Base-by-base conservation (phyloP, 2,888 invertebrate species). In the Folsomia candida region DNA sequence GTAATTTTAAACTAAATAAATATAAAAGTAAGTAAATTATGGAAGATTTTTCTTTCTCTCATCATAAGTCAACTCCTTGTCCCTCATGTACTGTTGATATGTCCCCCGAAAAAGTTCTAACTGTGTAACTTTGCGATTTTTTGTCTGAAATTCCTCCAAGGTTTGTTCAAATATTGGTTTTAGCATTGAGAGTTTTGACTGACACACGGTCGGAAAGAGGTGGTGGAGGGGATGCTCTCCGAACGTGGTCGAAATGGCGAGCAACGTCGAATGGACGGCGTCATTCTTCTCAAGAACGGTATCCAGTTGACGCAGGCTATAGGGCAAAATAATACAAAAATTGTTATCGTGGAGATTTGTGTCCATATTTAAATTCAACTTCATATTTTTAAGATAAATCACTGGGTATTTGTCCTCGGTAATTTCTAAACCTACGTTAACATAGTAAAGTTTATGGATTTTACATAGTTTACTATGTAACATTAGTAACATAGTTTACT, bases 201-300 rank as follows among this genome's bases (percentile, higher is more conserved):
- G 92, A 82, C 93, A 93, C 37, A 93, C 80, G 0, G 91, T 90
- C 0, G 93, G 93, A 79, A 93, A 89, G 20, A 93, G 84, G 83
- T 93, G 93, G 82, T 93, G 93, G 1, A 93, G 83, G 0, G 87
- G 86, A 81, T 93, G 93, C 71, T 90, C 89, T 0, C 93, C 93
- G 80, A 91, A 93, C 73, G 89, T 86, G 0, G 90, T 89, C 67
- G 92, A 82, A 28, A 73, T 70, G 22, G 75, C 67, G 0, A 75
- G 27, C 3, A 75, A 28, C 4, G 62, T 26, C 6, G 64, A 58
- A 29, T 75, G 75, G 57, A 69, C 71, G 69, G 65, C 69, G 25
- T 75, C 75, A 9, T 68, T 69, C 22, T 75, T 75, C 6, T 57
- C 59, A 2, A 60, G 60, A 2, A 73, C 73, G 37, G 75, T 70